Percentiles rank a stretch among this genome's conserved stretches.
These are phyloP conservation scores for Hirtodrosophila confusa DNA, from an alignment of 2,888 invertebrate genomes.

Conservation along the genomic window DNA sequence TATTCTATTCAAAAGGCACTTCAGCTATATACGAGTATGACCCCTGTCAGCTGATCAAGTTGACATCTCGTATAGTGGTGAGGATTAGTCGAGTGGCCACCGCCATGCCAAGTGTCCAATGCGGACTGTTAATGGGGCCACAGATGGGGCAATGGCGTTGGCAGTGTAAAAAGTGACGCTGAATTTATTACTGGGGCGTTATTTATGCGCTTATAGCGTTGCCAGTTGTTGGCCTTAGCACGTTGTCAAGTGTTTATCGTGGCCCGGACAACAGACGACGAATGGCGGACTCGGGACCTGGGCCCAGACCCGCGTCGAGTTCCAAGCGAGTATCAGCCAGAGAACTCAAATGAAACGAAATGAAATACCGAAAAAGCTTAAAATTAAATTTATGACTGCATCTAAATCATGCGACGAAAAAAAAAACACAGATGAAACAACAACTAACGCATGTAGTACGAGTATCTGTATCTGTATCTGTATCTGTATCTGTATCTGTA, in stretches of 20 bases:
- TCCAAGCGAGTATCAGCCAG: slow-evolving; percentile 15
- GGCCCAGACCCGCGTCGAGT: slow-evolving; percentile 22
- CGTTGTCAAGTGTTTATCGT: slow-evolving; percentile 80
- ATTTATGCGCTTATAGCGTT: slow-evolving; percentile 74
- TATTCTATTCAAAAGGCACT: slow-evolving; percentile 8
- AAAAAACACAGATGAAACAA: slow-evolving; percentile 35
- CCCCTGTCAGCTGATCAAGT: slow-evolving; percentile 25
- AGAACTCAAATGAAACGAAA: slow-evolving; percentile 55
- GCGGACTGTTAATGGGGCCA: slow-evolving; percentile 5
- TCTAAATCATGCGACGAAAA: slow-evolving; percentile 77
- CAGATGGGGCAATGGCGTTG: slow-evolving; percentile 39
- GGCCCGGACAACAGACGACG: slow-evolving; percentile 33
- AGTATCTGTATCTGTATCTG: slow-evolving; percentile 17
- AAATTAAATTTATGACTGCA: slow-evolving; percentile 78
- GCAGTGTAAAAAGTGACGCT: slow-evolving; percentile 67
- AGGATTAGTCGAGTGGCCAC: slow-evolving; percentile 10
- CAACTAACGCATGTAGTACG: slow-evolving; percentile 43
- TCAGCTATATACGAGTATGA: background rate
- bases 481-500: slow-evolving; percentile 27
- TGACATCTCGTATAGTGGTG: slow-evolving; percentile 27
- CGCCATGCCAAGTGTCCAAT: slow-evolving; percentile 1
- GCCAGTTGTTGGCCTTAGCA: slow-evolving; percentile 73
- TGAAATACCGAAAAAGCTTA: slow-evolving; percentile 74
- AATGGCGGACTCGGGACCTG: background rate
- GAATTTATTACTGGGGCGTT: slow-evolving; percentile 68